Conservation (phyloP, 1,140 invertebrate species). For the Drosophila nannoptera region DNA sequence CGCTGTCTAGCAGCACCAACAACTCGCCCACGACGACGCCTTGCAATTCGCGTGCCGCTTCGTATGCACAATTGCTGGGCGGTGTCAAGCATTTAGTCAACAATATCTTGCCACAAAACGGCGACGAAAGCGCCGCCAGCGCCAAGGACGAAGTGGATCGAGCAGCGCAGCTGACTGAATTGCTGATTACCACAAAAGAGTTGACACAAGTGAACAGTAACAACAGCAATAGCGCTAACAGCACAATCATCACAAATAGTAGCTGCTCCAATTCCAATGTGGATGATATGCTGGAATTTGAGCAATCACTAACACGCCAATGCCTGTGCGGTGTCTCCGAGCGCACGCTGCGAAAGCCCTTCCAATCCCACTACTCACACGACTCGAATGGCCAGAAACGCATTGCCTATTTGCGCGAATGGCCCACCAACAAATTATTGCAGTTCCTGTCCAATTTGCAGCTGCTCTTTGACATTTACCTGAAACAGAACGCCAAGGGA, state of each 20-base stretch:
- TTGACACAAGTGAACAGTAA: constrained; percentile 6
- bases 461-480: constrained; percentile 89
- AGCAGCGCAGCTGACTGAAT: constrained; percentile 59
- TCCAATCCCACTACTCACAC: constrained; percentile 83
- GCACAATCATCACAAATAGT: constrained; percentile 19
- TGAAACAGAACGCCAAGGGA: constrained; percentile 89
- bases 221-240: constrained; percentile 17
- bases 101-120: constrained; percentile 67
- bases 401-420: constrained; percentile 83
- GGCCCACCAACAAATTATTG: constrained; percentile 85
- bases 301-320: constrained; percentile 85
- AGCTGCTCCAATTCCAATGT: constrained; percentile 43
- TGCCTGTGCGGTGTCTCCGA: constrained; percentile 89
- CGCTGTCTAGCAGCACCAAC: constrained; percentile 66
- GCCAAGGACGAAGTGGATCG: constrained; percentile 68
- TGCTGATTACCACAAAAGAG: constrained; percentile 37
- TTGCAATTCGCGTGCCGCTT: constrained; percentile 62
- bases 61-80: constrained; percentile 62
- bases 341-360: constrained; percentile 84
- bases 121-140: constrained; percentile 22
- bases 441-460: constrained; percentile 90
- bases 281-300: constrained; percentile 79
- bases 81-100: constrained; percentile 62
- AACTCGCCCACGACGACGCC: constrained; percentile 72
- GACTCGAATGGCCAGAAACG: constrained; percentile 80